phyloP scores from a whole-genome alignment of 1,140 invertebrate species.

The Pinna nobilis region DNA sequence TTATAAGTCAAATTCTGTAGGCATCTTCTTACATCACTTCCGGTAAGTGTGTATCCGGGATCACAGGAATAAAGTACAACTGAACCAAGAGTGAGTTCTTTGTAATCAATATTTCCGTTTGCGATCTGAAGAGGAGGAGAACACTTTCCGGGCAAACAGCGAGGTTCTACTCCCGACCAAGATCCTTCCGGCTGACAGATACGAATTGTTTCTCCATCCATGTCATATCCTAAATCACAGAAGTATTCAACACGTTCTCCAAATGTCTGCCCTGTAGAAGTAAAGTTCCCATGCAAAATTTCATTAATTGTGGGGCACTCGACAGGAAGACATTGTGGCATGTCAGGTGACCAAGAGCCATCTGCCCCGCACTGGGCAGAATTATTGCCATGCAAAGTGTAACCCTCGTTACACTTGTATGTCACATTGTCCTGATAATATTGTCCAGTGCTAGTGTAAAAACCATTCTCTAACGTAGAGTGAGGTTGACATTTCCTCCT shows the following conservation, averaged over 20 bases:
- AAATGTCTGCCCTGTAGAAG: background rate
- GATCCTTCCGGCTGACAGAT: conserved; percentile 46
- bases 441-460: conserved; percentile 36
- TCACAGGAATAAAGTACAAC: conserved; percentile 58
- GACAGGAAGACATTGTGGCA: conserved; percentile 43
- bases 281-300: conserved; percentile 16
- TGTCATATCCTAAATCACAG: conserved; percentile 84
- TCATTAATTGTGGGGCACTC: conserved; percentile 36
- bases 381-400: conserved; percentile 27
- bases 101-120: conserved; percentile 58
- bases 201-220: conserved; percentile 71
- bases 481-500: conserved; percentile 56
- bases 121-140: conserved; percentile 33
- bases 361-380: conserved; percentile 53
- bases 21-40: conserved; percentile 64
- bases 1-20: conserved; percentile 69
- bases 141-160: conserved; percentile 48
- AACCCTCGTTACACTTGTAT: conserved; percentile 46
- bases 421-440: conserved; percentile 50
- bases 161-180: conserved; percentile 56
- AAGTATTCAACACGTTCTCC: conserved; percentile 50
- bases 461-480: conserved; percentile 58
- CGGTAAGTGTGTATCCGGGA: conserved; percentile 47
- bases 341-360: conserved; percentile 56
- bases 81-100: conserved; percentile 54